phyloP scores from a whole-genome alignment of 2,797 vertebrate species.

The Dryobates pubescens region DNA sequence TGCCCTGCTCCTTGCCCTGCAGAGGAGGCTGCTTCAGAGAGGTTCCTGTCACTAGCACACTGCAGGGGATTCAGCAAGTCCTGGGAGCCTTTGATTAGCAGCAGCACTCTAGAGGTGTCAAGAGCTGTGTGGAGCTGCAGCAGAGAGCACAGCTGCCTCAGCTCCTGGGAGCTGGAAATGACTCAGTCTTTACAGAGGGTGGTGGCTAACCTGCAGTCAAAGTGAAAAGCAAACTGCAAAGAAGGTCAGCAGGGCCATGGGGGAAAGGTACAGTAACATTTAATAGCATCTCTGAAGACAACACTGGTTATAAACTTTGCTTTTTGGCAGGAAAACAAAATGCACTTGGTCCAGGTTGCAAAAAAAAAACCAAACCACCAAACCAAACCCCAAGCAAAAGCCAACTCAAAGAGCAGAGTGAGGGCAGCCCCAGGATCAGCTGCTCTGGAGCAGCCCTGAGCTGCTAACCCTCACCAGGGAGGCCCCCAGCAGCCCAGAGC shows the following conservation, averaged over 20 bases:
- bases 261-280: constrained; percentile 72
- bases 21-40: not conserved
- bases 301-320: constrained; percentile 65
- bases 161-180: constrained; percentile 5
- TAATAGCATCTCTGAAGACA: constrained; percentile 77
- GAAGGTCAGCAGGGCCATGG: not conserved
- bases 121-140: constrained; percentile 15
- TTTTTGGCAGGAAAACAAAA: constrained; percentile 75
- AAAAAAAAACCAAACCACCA: not conserved
- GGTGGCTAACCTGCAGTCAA: constrained; percentile 37
- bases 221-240: constrained; percentile 49
- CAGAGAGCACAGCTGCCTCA: not conserved
- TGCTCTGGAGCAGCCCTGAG: constrained; percentile 30
- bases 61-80: not conserved
- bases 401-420: not conserved
- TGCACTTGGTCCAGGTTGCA: constrained; percentile 68
- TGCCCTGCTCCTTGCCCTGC: not conserved
- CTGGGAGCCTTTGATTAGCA: not conserved
- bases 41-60: not conserved
- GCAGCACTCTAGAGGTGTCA: constrained; percentile 15
- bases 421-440: constrained; percentile 37
- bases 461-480: not conserved
- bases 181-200: not conserved
- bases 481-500: not conserved
- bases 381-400: too few species aligned